phyloP scores from a whole-genome alignment of 1,140 invertebrate species.

The Drosophila ambigua region DNA sequence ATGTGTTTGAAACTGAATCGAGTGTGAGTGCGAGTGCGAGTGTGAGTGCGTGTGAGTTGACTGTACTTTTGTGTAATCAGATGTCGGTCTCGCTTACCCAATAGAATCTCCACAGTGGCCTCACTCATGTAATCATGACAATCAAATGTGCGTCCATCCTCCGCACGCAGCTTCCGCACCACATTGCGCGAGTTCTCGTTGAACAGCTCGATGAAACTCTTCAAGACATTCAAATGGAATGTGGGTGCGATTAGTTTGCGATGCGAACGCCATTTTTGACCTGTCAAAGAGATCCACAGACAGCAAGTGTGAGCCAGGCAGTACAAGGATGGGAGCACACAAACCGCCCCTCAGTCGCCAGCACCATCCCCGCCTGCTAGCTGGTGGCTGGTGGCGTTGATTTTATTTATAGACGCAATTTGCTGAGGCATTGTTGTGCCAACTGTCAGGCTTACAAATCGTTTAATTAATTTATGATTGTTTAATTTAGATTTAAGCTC shows the following conservation, averaged over 20 bases:
- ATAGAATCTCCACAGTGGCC: constrained; percentile 91
- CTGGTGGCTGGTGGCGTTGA: constrained; percentile 5
- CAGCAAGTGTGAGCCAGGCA: not conserved
- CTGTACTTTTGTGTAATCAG: constrained; percentile 57
- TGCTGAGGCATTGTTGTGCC: constrained; percentile 62
- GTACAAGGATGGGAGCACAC: not conserved
- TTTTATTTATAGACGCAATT: constrained; percentile 65
- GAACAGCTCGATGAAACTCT: constrained; percentile 92
- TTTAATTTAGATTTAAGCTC: constrained; percentile 68
- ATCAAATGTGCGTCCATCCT: constrained; percentile 88
- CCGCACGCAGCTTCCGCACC: constrained; percentile 87
- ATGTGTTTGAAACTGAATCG: constrained; percentile 5
- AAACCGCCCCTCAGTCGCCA: too few species aligned
- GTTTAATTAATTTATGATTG: constrained; percentile 81
- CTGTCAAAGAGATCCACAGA: constrained; percentile 74
- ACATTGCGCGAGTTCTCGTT: constrained; percentile 90
- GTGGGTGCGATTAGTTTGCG: constrained; percentile 92
- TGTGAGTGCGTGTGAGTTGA: constrained; percentile 59
- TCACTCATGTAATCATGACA: constrained; percentile 93
- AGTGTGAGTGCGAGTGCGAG: constrained; percentile 8
- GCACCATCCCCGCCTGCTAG: too few species aligned
- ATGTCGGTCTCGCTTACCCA: constrained; percentile 85
- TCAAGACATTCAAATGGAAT: constrained; percentile 92
- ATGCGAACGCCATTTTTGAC: constrained; percentile 91
- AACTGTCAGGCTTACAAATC: constrained; percentile 70